Base-by-base conservation (phyloP, 2,113 vertebrate species). In the Anseranas semipalmata region DNA sequence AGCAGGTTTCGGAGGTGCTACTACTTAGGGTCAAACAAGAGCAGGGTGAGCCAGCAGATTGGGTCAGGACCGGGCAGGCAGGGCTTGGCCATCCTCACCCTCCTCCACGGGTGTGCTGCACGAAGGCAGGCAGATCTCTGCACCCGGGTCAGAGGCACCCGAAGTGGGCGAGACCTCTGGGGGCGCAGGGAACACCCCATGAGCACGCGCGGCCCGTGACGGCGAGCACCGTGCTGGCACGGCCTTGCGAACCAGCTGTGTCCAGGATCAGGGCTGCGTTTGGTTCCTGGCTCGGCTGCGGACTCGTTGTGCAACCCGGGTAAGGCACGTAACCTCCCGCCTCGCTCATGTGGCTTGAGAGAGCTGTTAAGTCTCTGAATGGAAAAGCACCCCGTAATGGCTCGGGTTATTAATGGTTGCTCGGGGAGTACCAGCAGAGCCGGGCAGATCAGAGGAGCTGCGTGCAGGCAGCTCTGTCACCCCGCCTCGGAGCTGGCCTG, bases 101-200 rank as follows among this genome's bases (percentile, higher is more conserved):
- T 62, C 48, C 25, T 71, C 63, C 2, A 0, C 1, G 15, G 17
- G 11, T 1, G 46, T n/a, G 1, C 10, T 0, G 10, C 65, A 3
- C 0, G 14, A 9, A 50, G 75, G 19, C 53, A 7, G 66, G 37
- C 60, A 65, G 70, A 33, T 9, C 59, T 0, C 30, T 15, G 3
- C 1, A 4, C 37, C 3, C 24, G 27, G 66, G 25, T 11, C 24
- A 7, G 8, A 41, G 50, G 15, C 7, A 50, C 8, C 87, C 52
- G 2, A 4, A 22, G 16, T 6, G 22, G 37, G 21, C 1, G 2
- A 56, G 60, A 9, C 50, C 62, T 18, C 48, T 1, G 43, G 37
- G 91, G 62, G 18, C 3, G 35, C 21, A 2, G 58, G 45, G 41
- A 30, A 6, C 50, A 12, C 35, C 43, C 7, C 1, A 12, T 0